These are phyloP conservation scores for Hypsibius dujardini DNA, from an alignment of 1,140 invertebrate species.

Conservation along the genomic window DNA sequence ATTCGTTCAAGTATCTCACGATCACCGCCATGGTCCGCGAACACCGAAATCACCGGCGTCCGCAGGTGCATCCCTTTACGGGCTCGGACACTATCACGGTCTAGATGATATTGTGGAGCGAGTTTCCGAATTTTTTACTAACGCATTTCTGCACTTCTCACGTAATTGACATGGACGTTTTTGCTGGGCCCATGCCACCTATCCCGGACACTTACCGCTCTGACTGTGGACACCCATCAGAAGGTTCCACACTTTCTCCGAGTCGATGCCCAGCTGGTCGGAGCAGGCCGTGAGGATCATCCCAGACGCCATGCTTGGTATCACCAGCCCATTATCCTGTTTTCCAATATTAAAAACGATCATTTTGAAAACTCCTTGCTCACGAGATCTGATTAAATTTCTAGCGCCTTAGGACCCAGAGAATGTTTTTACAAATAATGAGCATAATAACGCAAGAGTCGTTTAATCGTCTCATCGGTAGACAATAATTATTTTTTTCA, in stretches of 20 bases:
- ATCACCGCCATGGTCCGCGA: constrained; percentile 26
- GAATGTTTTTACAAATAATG: no score
- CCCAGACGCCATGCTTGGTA: background rate
- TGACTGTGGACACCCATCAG: constrained; percentile 26
- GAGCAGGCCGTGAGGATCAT: background rate
- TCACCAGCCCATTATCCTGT: constrained; percentile 3
- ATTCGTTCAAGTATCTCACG: constrained; percentile 26
- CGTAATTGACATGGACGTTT: background rate
- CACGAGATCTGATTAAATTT: no score
- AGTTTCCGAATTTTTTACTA: background rate
- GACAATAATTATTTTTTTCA: no score
- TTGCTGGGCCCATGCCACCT: constrained; percentile 16
- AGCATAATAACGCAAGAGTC: no score
- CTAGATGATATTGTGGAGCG: constrained; percentile 22
- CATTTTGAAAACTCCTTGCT: no score
- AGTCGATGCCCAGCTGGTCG: constrained; percentile 27
- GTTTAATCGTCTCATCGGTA: no score
- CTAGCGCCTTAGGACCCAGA: no score
- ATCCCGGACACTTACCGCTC: constrained; percentile 25
- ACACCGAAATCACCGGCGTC: constrained; percentile 20
- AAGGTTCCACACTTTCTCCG: constrained; percentile 26
- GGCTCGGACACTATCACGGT: constrained; percentile 29
- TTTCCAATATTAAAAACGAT: no score
- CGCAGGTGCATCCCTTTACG: constrained; percentile 25
- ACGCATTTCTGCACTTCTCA: background rate